Base-by-base conservation (phyloP, 2,797 vertebrate genomes). In the Sparus aurata region DNA sequence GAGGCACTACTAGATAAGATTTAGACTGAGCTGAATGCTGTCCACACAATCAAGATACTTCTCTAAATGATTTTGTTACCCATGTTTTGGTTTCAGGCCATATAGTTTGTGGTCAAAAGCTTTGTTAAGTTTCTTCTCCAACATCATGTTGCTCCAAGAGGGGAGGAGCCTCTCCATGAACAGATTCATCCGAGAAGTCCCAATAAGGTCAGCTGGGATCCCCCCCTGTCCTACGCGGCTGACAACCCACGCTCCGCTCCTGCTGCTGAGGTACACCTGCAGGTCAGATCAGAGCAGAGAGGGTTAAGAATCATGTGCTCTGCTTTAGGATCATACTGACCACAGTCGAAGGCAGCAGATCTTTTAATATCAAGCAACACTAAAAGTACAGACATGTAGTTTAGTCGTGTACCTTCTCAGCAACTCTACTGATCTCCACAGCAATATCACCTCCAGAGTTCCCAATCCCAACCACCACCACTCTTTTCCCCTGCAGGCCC, bases 81-180 rank as follows among this genome's bases (percentile, higher is more conserved):
- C 91, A 86, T 97, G 96, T 59, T 93, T 94, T 76, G 96, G 96
- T 85, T 95, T 95, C 73, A 97, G 91, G 46, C 94, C 93, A 50
- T 94, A 96, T 25, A 94, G 52, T 6, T 68, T 76, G 74, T 95
- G 94, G 76, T 93, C 82, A 67, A 94, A 85, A 0, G 50, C 71
- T 16, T 55, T 2, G 10, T 95, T 94, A 75, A 93, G 20, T 20
- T 78, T 90, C 54, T 87, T 90, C 84, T 93, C 92, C n/a, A 75
- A 5, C 41, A 47, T 79, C 46, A 41, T 76, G 47, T 60, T 55
- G 27, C 78, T 45, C 81, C 85, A 80, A 0, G 64, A 62, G 15
- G 93, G 89, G 45, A 89, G 80, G 4, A 91, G 53, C 16, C 20
- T 71, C 5, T 0, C 0, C 0, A 89, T 16, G 41, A 91, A 15